A percentile compares a stretch with the other conserved stretches of the same genome.
These are phyloP conservation scores for Drosophila biarmipes DNA, from an alignment of 1,140 invertebrate genomes.

Conservation along the genomic window DNA sequence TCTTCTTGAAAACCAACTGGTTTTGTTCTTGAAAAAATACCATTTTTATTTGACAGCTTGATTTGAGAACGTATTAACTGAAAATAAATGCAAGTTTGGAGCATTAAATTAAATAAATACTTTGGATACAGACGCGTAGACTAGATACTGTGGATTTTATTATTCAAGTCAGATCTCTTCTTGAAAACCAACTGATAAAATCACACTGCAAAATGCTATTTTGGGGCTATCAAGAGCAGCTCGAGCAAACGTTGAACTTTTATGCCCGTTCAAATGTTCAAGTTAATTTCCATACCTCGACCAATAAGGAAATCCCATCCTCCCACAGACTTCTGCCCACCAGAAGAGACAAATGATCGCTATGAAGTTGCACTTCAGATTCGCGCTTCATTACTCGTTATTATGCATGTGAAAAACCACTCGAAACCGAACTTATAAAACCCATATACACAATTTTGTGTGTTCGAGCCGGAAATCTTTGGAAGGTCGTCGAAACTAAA, in stretches of 20 bases:
- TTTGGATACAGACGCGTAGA: too few relatives aligned
- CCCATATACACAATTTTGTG: conserved; percentile 6
- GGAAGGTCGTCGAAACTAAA: conserved; percentile 34
- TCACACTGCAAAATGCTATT: background rate
- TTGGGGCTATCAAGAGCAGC: background rate
- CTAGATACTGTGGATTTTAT: background rate
- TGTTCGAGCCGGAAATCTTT: conserved; percentile 36
- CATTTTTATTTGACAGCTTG: too few relatives aligned
- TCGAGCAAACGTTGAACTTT: conserved; percentile 11
- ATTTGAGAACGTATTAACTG: too few relatives aligned
- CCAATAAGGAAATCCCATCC: conserved; percentile 18
- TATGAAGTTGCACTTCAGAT: conserved; percentile 13
- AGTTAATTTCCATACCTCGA: conserved; percentile 13
- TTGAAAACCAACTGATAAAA: background rate
- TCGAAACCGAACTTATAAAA: background rate
- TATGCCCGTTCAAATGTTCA: background rate
- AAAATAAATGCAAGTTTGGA: too few relatives aligned
- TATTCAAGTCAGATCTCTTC: background rate
- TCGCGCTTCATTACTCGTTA: conserved; percentile 20
- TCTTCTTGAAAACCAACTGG: background rate
- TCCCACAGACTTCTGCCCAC: conserved; percentile 27
- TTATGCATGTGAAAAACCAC: conserved; percentile 28
- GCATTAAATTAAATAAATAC: too few relatives aligned
- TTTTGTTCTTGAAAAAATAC: too few relatives aligned
- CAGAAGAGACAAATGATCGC: conserved; percentile 1